These are phyloP conservation scores for Trichopoda pennipes DNA, from an alignment of 2,888 invertebrate genomes.

Conservation along the genomic window DNA sequence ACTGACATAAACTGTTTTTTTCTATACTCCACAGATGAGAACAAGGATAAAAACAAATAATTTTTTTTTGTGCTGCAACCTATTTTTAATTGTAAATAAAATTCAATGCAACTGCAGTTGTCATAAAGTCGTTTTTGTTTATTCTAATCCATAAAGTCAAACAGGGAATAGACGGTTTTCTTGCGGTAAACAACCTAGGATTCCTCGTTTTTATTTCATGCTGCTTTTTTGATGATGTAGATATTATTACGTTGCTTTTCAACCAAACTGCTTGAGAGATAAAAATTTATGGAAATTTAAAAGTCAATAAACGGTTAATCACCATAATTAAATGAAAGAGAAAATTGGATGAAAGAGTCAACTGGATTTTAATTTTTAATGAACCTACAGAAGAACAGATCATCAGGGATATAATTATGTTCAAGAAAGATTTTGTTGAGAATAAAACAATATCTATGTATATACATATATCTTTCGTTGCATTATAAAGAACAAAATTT, in stretches of 20 bases:
- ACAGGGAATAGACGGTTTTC: neutral
- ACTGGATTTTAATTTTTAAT: neutral
- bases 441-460: too few species aligned
- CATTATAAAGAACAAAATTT: too few species aligned
- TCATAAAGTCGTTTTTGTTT: slow-evolving; percentile 36
- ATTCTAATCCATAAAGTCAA: slow-evolving; percentile 36
- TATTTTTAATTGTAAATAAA: slow-evolving; percentile 9
- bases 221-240: neutral
- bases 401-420: too few species aligned
- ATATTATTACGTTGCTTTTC: neutral
- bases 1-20: slow-evolving; percentile 30
- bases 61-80: slow-evolving; percentile 18
- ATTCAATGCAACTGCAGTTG: slow-evolving; percentile 42
- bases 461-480: too few species aligned
- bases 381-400: neutral
- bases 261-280: neutral
- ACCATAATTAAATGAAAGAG: too few species aligned
- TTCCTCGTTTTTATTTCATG: neutral
- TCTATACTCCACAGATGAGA: slow-evolving; percentile 14
- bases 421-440: too few species aligned
- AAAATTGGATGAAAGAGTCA: neutral
- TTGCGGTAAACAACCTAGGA: slow-evolving; percentile 44
- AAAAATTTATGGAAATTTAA: neutral
- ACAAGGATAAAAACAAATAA: slow-evolving; percentile 40
- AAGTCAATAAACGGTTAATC: neutral